phyloP scores from a whole-genome alignment of 2,113 vertebrate genomes.

The Entomyzon cyanotis region DNA sequence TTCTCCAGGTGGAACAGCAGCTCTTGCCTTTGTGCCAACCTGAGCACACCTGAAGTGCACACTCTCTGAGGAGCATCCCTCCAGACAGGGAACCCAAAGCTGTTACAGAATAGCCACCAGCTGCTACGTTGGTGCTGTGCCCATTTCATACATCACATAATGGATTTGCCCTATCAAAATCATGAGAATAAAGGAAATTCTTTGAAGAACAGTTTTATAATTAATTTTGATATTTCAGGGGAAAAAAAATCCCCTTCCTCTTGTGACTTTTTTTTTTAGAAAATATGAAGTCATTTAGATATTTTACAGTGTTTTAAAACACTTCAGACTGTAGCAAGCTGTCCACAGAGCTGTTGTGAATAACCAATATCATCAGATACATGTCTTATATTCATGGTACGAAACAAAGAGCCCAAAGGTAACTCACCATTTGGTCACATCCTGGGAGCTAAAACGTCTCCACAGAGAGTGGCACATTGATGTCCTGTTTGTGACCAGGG shows the following conservation, averaged over 20 bases:
- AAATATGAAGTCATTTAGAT: not conserved
- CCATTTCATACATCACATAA: not conserved
- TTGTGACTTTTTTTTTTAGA: not conserved
- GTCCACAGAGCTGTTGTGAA: not conserved
- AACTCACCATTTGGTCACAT: not conserved
- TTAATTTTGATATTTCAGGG: not conserved
- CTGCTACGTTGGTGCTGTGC: not conserved
- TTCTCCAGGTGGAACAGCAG: not conserved
- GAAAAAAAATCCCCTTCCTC: rapidly evolving
- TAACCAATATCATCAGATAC: too few relatives aligned
- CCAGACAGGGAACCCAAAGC: not conserved
- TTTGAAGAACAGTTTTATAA: not conserved
- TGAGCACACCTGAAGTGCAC: not conserved
- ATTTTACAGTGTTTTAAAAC: not conserved
- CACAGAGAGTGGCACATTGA: not conserved
- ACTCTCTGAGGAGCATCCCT: not conserved
- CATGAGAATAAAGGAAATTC: not conserved
- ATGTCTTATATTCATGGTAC: not conserved
- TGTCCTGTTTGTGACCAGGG: not conserved
- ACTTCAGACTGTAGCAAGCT: not conserved
- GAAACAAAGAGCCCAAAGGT: not conserved
- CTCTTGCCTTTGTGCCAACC: not conserved
- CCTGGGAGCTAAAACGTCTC: not conserved
- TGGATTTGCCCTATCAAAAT: not conserved
- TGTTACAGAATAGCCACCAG: not conserved